These are phyloP conservation scores for Mesembrinibis cayennensis DNA, from an alignment of 2,113 vertebrate species.

Conservation along the genomic window DNA sequence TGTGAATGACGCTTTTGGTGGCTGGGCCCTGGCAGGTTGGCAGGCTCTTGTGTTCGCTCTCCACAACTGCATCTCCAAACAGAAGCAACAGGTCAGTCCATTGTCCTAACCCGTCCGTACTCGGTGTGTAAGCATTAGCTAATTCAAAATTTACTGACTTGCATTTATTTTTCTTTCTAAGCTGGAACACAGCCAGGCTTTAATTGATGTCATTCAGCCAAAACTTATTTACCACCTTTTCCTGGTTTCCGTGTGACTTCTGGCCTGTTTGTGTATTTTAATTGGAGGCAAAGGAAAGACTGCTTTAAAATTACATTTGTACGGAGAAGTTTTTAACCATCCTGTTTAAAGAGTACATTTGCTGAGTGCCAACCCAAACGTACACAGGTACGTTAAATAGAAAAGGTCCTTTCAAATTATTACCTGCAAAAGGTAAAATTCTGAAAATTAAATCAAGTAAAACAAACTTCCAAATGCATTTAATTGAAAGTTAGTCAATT, in stretches of 20 bases:
- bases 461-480: background rate
- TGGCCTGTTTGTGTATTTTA: background rate
- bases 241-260: conserved; percentile 7
- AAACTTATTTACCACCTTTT: background rate
- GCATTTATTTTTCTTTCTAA: background rate
- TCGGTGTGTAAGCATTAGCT: background rate
- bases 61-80: background rate
- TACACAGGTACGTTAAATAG: background rate
- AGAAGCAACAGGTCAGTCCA: background rate
- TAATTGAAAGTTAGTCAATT: background rate
- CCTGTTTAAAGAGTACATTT: background rate
- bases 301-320: background rate
- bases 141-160: background rate
- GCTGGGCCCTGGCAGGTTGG: background rate
- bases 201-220: background rate
- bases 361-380: background rate
- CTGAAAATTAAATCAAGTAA: background rate
- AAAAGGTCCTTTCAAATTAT: background rate
- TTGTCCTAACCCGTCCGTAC: rapidly evolving
- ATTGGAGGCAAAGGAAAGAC: background rate
- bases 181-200: background rate
- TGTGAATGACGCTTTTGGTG: background rate
- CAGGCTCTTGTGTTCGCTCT: background rate
- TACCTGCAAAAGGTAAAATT: background rate
- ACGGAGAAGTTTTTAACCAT: background rate